Conservation (phyloP, 2,113 vertebrate species). For the human (Homo sapiens) region DNA sequence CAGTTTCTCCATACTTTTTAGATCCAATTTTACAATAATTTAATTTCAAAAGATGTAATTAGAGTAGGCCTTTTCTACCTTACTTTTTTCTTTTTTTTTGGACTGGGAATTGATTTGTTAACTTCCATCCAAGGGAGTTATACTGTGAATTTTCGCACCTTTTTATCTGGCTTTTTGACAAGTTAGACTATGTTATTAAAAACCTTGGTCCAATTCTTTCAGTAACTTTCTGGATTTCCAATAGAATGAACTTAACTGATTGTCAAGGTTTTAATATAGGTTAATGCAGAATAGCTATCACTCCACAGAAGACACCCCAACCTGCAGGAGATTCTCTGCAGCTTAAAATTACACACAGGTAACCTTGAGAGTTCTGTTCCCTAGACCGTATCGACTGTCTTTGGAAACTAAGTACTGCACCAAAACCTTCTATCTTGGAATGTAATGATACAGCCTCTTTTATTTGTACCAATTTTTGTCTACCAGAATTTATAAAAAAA, state of each 20-base stretch:
- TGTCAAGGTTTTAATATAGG: background rate
- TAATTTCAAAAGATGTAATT: conserved; percentile 49
- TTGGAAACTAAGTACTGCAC: background rate
- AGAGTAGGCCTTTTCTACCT: background rate
- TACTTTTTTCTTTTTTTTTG: background rate
- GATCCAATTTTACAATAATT: conserved; percentile 45
- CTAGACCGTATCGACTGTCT: background rate
- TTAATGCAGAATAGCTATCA: background rate
- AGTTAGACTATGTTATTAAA: background rate
- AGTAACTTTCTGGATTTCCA: conserved; percentile 26
- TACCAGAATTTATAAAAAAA: background rate
- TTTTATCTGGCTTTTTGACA: conserved; percentile 4
- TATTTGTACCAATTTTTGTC: conserved; percentile 25
- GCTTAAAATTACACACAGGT: background rate
- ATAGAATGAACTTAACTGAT: background rate
- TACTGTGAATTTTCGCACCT: background rate
- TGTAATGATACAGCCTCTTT: background rate
- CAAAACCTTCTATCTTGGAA: conserved; percentile 28
- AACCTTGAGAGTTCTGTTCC: too few species aligned
- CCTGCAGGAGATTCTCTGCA: background rate
- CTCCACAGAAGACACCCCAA: background rate
- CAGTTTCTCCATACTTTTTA: background rate
- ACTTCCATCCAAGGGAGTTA: conserved; percentile 1
- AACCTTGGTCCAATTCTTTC: conserved; percentile 1
- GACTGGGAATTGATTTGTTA: conserved; percentile 22